Percentiles rank a stretch among this genome's conserved stretches.
Conservation (phyloP, 1,140 invertebrate species). For the Epicauta chinensis region DNA sequence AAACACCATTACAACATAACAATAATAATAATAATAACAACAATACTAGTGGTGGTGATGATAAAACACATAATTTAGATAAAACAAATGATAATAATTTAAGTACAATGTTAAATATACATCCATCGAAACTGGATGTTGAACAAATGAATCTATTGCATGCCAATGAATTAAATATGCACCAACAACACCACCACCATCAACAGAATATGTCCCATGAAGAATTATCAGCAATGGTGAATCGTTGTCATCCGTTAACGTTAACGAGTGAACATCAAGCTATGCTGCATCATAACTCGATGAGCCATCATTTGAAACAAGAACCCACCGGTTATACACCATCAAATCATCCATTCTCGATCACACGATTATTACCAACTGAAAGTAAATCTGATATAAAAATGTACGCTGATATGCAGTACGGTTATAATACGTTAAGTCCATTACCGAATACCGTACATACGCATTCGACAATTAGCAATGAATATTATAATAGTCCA, state of each 20-base stretch:
- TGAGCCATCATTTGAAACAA: constrained; percentile 62
- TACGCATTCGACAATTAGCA: constrained; percentile 52
- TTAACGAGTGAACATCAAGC: constrained; percentile 53
- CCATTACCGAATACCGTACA: constrained; percentile 56
- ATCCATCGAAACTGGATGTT: constrained; percentile 45
- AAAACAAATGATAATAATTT: constrained; percentile 43
- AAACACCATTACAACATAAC: constrained; percentile 31
- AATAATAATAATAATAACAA: too few relatives aligned
- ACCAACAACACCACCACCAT: constrained; percentile 43
- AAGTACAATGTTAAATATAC: constrained; percentile 41
- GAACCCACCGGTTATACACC: constrained; percentile 71
- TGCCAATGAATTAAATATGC: constrained; percentile 41
- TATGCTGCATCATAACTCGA: constrained; percentile 55
- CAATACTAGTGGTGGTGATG: constrained; percentile 31
- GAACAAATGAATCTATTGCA: constrained; percentile 59
- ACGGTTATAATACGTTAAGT: constrained; percentile 57
- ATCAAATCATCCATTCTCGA: constrained; percentile 86
- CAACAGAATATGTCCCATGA: constrained; percentile 51
- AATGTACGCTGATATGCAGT: constrained; percentile 72
- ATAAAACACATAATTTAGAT: constrained; percentile 46
- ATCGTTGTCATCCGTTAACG: constrained; percentile 51
- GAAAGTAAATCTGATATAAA: constrained; percentile 77
- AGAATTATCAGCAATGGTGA: constrained; percentile 60
- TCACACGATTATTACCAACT: constrained; percentile 80
- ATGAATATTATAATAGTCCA: constrained; percentile 76